Evolutionary conservation across 2,888 invertebrate species (phyloP).

Genomic region (Linnaemya tessellans): DNA sequence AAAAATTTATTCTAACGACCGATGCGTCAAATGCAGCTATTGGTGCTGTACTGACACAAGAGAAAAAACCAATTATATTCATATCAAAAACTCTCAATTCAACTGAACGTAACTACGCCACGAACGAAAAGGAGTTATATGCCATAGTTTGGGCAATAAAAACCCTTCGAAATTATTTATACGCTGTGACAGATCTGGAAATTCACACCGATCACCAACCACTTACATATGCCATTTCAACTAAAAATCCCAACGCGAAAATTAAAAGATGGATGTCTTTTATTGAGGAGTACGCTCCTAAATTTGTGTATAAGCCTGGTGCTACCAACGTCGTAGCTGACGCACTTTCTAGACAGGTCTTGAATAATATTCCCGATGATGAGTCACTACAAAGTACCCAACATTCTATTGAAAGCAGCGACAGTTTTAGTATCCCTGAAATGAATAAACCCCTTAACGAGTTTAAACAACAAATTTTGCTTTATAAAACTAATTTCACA

Average conservation of each 20-base stretch:
- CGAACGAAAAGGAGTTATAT: neutral
- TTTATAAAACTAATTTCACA: slow-evolving; percentile 22
- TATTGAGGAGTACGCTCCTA: slow-evolving; percentile 2
- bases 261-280: slow-evolving; percentile 15
- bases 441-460: slow-evolving; percentile 31
- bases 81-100: too few species aligned
- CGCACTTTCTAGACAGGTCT: slow-evolving; percentile 35
- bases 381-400: slow-evolving; percentile 33
- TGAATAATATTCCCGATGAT: slow-evolving; percentile 40
- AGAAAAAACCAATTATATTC: too few species aligned
- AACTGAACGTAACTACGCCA: neutral
- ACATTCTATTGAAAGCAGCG: slow-evolving; percentile 34
- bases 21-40: slow-evolving; percentile 14
- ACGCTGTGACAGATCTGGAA: slow-evolving; percentile 6
- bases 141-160: too few species aligned
- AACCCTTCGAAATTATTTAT: slow-evolving; percentile 14
- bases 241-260: slow-evolving; percentile 22
- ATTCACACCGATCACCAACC: slow-evolving; percentile 28
- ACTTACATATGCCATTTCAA: slow-evolving; percentile 4
- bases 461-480: slow-evolving; percentile 44
- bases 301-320: slow-evolving; percentile 8
- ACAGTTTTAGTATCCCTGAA: slow-evolving; percentile 29
- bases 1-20: slow-evolving; percentile 11
- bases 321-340: slow-evolving; percentile 16
- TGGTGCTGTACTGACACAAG: too few species aligned